phyloP scores from a whole-genome alignment of 2,888 invertebrate genomes.

The Ophion ellenae region DNA sequence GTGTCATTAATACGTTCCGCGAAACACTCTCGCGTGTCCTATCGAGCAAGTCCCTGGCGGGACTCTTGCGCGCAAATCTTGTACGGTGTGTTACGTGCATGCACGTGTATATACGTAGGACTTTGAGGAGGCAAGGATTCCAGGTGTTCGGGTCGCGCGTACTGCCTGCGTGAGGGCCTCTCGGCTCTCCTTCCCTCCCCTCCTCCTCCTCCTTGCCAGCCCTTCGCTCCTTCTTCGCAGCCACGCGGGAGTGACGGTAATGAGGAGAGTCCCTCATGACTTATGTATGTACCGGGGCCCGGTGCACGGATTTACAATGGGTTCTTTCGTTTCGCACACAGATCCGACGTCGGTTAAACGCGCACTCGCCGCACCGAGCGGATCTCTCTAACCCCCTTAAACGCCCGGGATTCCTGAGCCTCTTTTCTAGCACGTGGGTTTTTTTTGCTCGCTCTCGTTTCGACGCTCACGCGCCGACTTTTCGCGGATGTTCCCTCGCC shows the following conservation, averaged over 20 bases:
- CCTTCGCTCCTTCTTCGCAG: slow-evolving; percentile 28
- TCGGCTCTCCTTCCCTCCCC: slow-evolving; percentile 64
- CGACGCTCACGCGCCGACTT: slow-evolving; percentile 23
- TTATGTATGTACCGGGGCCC: slow-evolving; percentile 62
- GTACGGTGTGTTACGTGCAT: not conserved
- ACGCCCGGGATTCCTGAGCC: slow-evolving; percentile 41
- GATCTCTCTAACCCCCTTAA: slow-evolving; percentile 44
- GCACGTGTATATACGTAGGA: slow-evolving; percentile 7
- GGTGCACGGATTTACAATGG: slow-evolving; percentile 51
- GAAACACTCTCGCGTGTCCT: slow-evolving; percentile 67
- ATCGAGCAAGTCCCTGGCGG: slow-evolving; percentile 53
- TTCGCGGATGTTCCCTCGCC: slow-evolving; percentile 12
- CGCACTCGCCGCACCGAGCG: slow-evolving; percentile 20
- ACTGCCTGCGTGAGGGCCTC: slow-evolving; percentile 37
- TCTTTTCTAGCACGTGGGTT: slow-evolving; percentile 34
- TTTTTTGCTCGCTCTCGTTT: not conserved
- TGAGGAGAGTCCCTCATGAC: slow-evolving; percentile 67
- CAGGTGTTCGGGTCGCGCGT: slow-evolving; percentile 64
- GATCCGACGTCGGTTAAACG: slow-evolving; percentile 26
- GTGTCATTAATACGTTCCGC: slow-evolving; percentile 68
- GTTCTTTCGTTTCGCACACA: slow-evolving; percentile 57
- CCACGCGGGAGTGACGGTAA: slow-evolving; percentile 67
- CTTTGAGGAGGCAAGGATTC: slow-evolving; percentile 54
- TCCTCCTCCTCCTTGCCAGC: slow-evolving; percentile 33
- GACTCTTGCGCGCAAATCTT: slow-evolving; percentile 41